Evolutionary conservation across 2,888 invertebrate genomes (phyloP).

Genomic region (Pherbina coryleti): DNA sequence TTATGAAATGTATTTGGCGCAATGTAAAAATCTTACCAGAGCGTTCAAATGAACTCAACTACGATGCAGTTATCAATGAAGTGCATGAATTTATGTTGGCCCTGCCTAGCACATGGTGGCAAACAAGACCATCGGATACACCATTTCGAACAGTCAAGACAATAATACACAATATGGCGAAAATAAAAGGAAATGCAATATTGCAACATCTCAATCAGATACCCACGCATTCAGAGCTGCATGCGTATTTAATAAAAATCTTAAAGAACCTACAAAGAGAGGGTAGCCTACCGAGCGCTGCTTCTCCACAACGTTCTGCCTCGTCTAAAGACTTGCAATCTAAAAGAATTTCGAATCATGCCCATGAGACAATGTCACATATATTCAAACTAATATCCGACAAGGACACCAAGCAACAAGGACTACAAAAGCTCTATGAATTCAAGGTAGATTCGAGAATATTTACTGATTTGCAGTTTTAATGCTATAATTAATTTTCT

Average conservation of each 20-base stretch:
- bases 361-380: slow-evolving; percentile 88
- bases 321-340: slow-evolving; percentile 68
- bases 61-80: slow-evolving; percentile 83
- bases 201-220: slow-evolving; percentile 83
- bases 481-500: background rate
- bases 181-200: slow-evolving; percentile 86
- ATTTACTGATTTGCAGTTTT: background rate
- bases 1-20: slow-evolving; percentile 96
- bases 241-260: slow-evolving; percentile 85
- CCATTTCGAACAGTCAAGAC: slow-evolving; percentile 94
- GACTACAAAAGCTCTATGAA: slow-evolving; percentile 72
- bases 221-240: slow-evolving; percentile 85
- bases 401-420: slow-evolving; percentile 87
- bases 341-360: slow-evolving; percentile 78
- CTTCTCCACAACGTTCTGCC: slow-evolving; percentile 62
- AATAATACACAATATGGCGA: slow-evolving; percentile 90
- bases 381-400: slow-evolving; percentile 93
- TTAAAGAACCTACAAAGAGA: slow-evolving; percentile 76
- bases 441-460: slow-evolving; percentile 61
- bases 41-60: slow-evolving; percentile 81
- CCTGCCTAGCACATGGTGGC: slow-evolving; percentile 90
- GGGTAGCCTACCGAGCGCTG: slow-evolving; percentile 68
- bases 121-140: slow-evolving; percentile 85
- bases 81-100: slow-evolving; percentile 90
- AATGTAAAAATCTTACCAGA: slow-evolving; percentile 88